A percentile compares a stretch with the other conserved stretches of the same genome.
These are phyloP conservation scores for Drosophila kanekoi DNA, from an alignment of 2,888 invertebrate genomes.

Conservation along the genomic window DNA sequence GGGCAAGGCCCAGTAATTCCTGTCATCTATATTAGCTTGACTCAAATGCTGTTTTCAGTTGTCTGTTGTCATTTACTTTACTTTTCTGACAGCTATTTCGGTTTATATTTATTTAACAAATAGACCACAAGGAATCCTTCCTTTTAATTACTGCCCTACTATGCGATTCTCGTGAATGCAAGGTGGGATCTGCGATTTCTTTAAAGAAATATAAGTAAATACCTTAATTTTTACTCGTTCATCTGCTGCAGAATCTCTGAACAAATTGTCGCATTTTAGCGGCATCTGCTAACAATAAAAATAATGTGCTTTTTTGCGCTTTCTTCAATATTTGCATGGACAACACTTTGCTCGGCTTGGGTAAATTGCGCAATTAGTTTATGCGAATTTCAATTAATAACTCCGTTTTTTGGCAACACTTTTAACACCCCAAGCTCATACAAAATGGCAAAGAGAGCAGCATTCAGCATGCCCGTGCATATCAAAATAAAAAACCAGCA, in stretches of 20 bases:
- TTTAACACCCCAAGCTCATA: constrained; percentile 13
- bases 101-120: too few species aligned
- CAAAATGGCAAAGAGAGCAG: neutral
- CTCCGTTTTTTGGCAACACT: constrained; percentile 24
- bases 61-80: too few species aligned
- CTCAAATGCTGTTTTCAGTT: too few species aligned
- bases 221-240: neutral
- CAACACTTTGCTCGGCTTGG: constrained; percentile 24
- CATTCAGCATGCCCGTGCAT: constrained; percentile 8
- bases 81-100: too few species aligned
- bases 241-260: neutral
- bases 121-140: too few species aligned
- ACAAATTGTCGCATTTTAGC: constrained; percentile 15
- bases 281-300: constrained; percentile 11
- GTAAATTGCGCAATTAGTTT: constrained; percentile 57
- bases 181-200: too few species aligned
- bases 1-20: too few species aligned
- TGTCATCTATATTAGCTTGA: too few species aligned
- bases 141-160: too few species aligned
- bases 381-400: constrained; percentile 52
- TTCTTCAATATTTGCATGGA: constrained; percentile 22
- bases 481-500: constrained; percentile 3
- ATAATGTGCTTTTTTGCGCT: neutral
- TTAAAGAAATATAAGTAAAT: too few species aligned
- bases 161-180: too few species aligned